A percentile compares a stretch with the other conserved stretches of the same genome.
These are phyloP conservation scores for Potamarius usumacintae DNA, from an alignment of 2,113 vertebrate species.

Conservation along the genomic window DNA sequence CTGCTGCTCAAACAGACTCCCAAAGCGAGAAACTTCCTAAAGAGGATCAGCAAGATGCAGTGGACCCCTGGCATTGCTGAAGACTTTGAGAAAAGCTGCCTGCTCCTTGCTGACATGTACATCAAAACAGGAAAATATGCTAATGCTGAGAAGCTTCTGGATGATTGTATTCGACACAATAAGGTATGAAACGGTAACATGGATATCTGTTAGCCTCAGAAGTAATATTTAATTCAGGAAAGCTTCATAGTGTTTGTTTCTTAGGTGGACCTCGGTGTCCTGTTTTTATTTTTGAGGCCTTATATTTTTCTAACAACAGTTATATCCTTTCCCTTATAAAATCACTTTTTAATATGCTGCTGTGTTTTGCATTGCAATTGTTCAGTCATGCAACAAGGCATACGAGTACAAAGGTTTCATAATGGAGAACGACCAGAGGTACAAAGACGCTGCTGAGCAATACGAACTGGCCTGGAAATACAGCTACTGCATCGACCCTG, in stretches of 20 bases:
- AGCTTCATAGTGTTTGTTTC: neutral
- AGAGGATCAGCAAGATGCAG: slow-evolving; percentile 61
- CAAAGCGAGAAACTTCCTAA: slow-evolving; percentile 71
- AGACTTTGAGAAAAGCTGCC: slow-evolving; percentile 67
- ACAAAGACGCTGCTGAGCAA: slow-evolving; percentile 71
- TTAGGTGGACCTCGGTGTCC: neutral
- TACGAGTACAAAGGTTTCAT: slow-evolving; percentile 78
- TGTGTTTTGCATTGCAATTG: neutral
- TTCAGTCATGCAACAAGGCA: slow-evolving; percentile 76
- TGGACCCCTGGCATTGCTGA: slow-evolving; percentile 64
- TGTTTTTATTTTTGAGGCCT: neutral
- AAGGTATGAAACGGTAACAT: slow-evolving; percentile 60
- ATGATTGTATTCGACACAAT: slow-evolving; percentile 71
- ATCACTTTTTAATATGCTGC: neutral
- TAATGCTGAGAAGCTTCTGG: slow-evolving; percentile 67
- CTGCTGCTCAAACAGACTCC: slow-evolving; percentile 66
- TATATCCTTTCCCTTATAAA: neutral
- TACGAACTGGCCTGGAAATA: slow-evolving; percentile 77
- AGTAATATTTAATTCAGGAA: neutral
- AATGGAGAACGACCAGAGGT: slow-evolving; percentile 76
- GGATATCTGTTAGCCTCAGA: neutral
- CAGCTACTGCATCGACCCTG: slow-evolving; percentile 64
- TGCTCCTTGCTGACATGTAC: slow-evolving; percentile 75
- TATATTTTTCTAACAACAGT: neutral
- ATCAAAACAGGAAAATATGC: slow-evolving; percentile 72